Percentiles rank a stretch among this genome's conserved stretches.
Evolutionary conservation across 2,888 invertebrate genomes (phyloP).

Genomic region (Incurvaria masculella): DNA sequence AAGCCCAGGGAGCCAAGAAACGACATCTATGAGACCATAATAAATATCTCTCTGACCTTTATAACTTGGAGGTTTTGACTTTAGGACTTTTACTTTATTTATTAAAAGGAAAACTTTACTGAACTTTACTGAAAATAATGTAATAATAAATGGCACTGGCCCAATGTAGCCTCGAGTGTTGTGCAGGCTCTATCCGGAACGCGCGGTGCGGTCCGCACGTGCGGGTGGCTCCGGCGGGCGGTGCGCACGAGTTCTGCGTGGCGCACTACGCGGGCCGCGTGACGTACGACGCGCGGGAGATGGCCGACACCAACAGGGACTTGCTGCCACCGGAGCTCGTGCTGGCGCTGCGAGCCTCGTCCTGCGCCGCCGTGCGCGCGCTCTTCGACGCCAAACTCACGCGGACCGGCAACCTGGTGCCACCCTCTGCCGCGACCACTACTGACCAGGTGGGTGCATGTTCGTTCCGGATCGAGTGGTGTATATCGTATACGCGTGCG

Average conservation of each 20-base stretch:
- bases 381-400: constrained; percentile 84
- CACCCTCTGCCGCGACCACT: neutral
- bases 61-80: neutral
- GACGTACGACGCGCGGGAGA: constrained; percentile 77
- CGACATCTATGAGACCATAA: too few relatives aligned
- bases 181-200: constrained; percentile 54
- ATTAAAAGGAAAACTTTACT: too few relatives aligned
- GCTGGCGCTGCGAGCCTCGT: constrained; percentile 77
- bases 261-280: constrained; percentile 91
- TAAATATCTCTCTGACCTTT: neutral
- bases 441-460: too few relatives aligned
- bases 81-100: too few relatives aligned
- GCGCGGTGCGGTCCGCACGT: constrained; percentile 53
- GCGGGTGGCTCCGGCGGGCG: constrained; percentile 50
- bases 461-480: too few relatives aligned
- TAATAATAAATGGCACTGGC: neutral
- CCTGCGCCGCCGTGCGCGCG: constrained; percentile 64
- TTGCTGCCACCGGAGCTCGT: constrained; percentile 89
- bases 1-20: too few relatives aligned
- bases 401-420: constrained; percentile 78
- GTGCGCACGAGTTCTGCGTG: constrained; percentile 72
- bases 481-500: too few relatives aligned
- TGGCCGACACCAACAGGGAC: constrained; percentile 88
- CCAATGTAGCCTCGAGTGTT: too few relatives aligned
- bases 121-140: neutral